Conservation (phyloP, 1,140 invertebrate species). For the Drosophila repletoides region DNA sequence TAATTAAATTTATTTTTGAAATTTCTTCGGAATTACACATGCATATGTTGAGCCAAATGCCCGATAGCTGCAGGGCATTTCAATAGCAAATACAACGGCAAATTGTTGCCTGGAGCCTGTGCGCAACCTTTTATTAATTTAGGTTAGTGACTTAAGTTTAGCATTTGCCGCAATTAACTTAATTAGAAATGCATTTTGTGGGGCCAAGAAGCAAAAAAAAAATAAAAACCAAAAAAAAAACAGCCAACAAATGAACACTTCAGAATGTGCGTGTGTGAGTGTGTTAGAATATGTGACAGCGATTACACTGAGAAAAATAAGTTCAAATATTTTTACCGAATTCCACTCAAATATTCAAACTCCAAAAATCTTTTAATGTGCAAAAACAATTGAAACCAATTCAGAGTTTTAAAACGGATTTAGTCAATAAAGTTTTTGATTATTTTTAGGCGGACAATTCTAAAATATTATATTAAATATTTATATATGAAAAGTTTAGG, state of each 20-base stretch:
- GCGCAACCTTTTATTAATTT: slow-evolving; percentile 68
- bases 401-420: too few species aligned
- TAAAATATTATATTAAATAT: too few species aligned
- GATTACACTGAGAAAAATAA: too few species aligned
- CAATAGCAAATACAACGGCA: not conserved
- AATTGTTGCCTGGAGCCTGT: slow-evolving; percentile 3
- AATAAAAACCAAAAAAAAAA: slow-evolving; percentile 40
- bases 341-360: too few species aligned
- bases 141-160: slow-evolving; percentile 80
- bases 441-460: too few species aligned
- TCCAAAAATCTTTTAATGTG: too few species aligned
- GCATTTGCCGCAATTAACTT: slow-evolving; percentile 80
- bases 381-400: too few species aligned
- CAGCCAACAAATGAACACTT: not conserved
- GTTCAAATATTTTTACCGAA: too few species aligned
- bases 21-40: too few species aligned
- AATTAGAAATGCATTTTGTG: slow-evolving; percentile 78
- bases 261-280: not conserved
- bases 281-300: not conserved
- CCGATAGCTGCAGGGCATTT: slow-evolving; percentile 11
- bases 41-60: not conserved
- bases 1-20: too few species aligned
- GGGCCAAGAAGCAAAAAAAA: slow-evolving; percentile 47
- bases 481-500: too few species aligned
- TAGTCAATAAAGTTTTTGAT: too few species aligned